phyloP scores from a whole-genome alignment of 35 echinoderm and acorn worm species.

The Lytechinus pictus region DNA sequence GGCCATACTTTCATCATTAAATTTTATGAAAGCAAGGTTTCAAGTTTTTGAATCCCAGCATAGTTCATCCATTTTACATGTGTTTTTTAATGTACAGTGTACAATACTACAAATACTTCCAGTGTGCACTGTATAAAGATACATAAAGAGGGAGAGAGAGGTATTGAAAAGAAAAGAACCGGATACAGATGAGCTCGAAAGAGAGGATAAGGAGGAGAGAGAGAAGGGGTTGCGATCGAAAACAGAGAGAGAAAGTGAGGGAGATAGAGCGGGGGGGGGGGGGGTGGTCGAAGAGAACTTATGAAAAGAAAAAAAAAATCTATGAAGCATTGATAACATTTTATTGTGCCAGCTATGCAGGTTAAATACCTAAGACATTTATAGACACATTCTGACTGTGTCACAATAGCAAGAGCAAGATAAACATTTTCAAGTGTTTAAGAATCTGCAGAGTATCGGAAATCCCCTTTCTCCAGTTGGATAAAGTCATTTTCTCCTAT shows the following conservation, averaged over 20 bases:
- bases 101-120: no score
- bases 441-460: background rate
- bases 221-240: background rate
- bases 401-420: background rate
- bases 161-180: no score
- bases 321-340: conserved; percentile 15
- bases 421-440: background rate
- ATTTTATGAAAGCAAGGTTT: no score
- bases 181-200: background rate
- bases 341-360: background rate
- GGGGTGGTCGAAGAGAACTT: background rate
- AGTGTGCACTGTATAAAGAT: no score
- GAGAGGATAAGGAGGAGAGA: background rate
- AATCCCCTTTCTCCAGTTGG: background rate
- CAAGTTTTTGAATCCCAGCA: no score
- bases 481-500: background rate
- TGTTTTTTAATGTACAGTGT: no score
- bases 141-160: no score
- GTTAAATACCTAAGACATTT: background rate
- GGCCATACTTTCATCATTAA: no score
- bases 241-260: background rate
- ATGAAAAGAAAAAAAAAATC: background rate
- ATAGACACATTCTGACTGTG: background rate
- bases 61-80: no score
- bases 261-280: background rate